phyloP scores from a whole-genome alignment of 2,797 vertebrate species.

The Falco concolor region DNA sequence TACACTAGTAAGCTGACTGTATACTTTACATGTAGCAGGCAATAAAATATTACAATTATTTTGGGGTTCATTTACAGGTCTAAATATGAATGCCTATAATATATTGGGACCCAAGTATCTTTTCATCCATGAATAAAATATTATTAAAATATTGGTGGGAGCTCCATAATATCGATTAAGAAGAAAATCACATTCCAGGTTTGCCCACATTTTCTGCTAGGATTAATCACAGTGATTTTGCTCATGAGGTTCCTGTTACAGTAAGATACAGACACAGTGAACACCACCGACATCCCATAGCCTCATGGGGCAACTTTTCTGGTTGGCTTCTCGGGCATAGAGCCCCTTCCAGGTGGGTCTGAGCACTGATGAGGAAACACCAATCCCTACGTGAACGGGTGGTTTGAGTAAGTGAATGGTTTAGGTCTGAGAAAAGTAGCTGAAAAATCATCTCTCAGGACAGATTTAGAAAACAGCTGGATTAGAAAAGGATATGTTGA shows the following conservation, averaged over 20 bases:
- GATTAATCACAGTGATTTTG: conserved; percentile 44
- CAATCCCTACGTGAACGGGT: fast-evolving
- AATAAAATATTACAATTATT: background rate
- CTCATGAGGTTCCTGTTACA: background rate
- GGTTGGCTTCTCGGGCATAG: background rate
- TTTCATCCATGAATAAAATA: conserved; percentile 43
- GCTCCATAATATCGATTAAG: background rate
- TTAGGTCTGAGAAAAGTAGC: background rate
- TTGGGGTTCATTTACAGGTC: conserved; percentile 37
- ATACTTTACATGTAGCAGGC: background rate
- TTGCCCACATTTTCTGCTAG: conserved; percentile 17
- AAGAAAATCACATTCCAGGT: background rate
- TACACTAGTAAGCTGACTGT: background rate
- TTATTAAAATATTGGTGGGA: conserved; percentile 4
- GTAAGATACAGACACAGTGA: background rate
- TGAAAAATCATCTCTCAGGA: background rate
- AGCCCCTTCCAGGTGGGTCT: background rate
- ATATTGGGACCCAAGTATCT: background rate
- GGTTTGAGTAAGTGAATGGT: background rate
- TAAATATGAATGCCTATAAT: background rate
- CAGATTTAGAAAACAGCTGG: background rate
- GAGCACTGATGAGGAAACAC: background rate
- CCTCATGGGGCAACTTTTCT: background rate
- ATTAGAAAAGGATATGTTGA: background rate
- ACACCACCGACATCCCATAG: background rate